Evolutionary conservation across 2,888 invertebrate species (phyloP).

Genomic region (Incurvaria masculella): DNA sequence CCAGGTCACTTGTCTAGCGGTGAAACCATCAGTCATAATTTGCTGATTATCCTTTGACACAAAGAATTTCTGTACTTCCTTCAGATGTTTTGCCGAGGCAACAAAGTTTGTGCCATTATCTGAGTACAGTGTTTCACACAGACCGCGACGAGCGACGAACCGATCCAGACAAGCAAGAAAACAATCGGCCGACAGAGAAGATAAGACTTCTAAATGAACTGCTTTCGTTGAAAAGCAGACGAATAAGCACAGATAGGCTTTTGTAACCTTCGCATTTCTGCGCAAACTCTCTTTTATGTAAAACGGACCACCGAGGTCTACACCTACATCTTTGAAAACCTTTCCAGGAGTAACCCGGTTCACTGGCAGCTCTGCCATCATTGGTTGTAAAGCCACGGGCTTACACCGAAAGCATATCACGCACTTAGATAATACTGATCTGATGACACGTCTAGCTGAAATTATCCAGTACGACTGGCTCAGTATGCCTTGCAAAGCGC

Average conservation of each 20-base stretch:
- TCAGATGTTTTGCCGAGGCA: conserved; percentile 8
- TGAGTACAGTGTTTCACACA: conserved; percentile 7
- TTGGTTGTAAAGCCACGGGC: neutral
- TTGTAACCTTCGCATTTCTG: conserved; percentile 13
- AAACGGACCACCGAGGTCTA: neutral
- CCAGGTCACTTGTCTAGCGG: conserved; percentile 3
- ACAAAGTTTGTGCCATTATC: conserved; percentile 15
- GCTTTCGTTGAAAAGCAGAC: conserved; percentile 19
- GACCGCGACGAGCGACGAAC: conserved; percentile 12
- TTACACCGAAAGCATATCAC: too few relatives aligned
- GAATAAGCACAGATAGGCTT: conserved; percentile 20
- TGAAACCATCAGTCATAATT: neutral
- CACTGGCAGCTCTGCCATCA: neutral
- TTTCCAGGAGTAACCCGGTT: neutral
- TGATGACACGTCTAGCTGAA: too few relatives aligned
- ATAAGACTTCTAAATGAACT: conserved; percentile 14
- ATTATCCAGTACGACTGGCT: too few relatives aligned
- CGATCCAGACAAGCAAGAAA: conserved; percentile 12
- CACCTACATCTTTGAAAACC: neutral
- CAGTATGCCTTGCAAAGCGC: too few relatives aligned
- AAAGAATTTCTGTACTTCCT: neutral
- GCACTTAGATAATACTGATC: too few relatives aligned
- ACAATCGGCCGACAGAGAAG: conserved; percentile 6
- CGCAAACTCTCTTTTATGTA: conserved; percentile 9
- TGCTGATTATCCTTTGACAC: neutral